Conservation (phyloP, 2,113 vertebrate species). For the Zosterops borbonicus region DNA sequence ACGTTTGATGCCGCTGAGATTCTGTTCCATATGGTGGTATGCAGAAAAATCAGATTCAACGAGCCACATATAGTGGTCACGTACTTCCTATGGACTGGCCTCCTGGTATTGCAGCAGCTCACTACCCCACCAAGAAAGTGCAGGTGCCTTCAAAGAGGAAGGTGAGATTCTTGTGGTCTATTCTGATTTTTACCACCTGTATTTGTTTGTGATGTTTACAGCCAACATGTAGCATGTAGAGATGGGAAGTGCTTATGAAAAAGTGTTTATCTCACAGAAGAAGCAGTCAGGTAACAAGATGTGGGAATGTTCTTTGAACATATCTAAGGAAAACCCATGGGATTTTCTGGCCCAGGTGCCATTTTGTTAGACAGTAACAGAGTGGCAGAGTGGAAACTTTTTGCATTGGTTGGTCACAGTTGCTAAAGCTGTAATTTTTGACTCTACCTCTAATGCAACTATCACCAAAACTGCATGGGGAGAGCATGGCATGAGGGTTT, state of each 20-base stretch:
- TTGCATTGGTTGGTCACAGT: rapidly evolving
- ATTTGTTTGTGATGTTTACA: not conserved
- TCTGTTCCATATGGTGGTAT: conserved; percentile 45
- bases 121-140: rapidly evolving
- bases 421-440: not conserved
- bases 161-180: not conserved
- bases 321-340: not conserved
- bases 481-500: not conserved
- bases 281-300: not conserved
- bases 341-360: not conserved
- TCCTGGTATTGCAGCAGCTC: not conserved
- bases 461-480: rapidly evolving
- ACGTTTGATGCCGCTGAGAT: conserved; percentile 62
- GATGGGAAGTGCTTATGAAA: not conserved
- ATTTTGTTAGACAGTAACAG: not conserved
- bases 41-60: not conserved
- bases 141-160: not conserved
- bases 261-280: rapidly evolving
- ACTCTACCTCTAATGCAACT: not conserved
- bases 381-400: not conserved
- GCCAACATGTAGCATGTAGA: rapidly evolving
- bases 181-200: not conserved
- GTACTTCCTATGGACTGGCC: not conserved
- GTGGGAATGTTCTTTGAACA: not conserved
- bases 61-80: not conserved